Percentiles rank a stretch among this genome's conserved stretches.
Evolutionary conservation across 2,888 invertebrate genomes (phyloP).

Genomic region (Epistrophe grossulariae): DNA sequence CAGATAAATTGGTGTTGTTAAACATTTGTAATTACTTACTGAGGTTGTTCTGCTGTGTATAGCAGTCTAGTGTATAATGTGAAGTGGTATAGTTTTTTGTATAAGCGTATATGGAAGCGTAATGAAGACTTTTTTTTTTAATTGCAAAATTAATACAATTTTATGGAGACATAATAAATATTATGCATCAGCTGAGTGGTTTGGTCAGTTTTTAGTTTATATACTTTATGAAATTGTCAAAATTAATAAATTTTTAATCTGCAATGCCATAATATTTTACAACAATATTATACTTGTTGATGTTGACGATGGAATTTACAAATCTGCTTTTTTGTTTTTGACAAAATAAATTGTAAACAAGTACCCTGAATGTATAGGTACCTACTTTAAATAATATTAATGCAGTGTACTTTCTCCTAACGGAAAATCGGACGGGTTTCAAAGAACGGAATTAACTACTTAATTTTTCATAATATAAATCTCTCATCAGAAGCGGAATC

Average conservation of each 20-base stretch:
- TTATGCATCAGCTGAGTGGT: conserved; percentile 27
- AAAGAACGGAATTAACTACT: too few species aligned
- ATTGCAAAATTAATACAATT: conserved; percentile 15
- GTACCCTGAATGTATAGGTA: too few species aligned
- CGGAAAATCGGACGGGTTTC: too few species aligned
- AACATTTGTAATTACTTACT: conserved; percentile 64
- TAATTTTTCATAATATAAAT: too few species aligned
- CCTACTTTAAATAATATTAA: too few species aligned
- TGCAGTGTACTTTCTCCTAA: too few species aligned
- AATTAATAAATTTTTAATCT: not conserved
- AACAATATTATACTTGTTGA: not conserved
- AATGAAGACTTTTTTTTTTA: conserved; percentile 28
- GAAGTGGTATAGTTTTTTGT: conserved; percentile 4
- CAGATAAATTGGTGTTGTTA: conserved; percentile 63
- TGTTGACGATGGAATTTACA: not conserved
- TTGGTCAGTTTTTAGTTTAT: conserved; percentile 5
- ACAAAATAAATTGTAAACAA: not conserved
- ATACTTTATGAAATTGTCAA: not conserved
- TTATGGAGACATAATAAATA: not conserved
- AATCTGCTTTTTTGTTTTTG: not conserved
- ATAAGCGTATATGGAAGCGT: not conserved
- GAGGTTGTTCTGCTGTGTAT: conserved; percentile 25
- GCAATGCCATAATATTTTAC: not conserved
- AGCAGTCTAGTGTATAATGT: not conserved
- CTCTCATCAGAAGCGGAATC: too few species aligned